phyloP scores from a whole-genome alignment of 2,113 vertebrate species.

The Hepsetus odoe region DNA sequence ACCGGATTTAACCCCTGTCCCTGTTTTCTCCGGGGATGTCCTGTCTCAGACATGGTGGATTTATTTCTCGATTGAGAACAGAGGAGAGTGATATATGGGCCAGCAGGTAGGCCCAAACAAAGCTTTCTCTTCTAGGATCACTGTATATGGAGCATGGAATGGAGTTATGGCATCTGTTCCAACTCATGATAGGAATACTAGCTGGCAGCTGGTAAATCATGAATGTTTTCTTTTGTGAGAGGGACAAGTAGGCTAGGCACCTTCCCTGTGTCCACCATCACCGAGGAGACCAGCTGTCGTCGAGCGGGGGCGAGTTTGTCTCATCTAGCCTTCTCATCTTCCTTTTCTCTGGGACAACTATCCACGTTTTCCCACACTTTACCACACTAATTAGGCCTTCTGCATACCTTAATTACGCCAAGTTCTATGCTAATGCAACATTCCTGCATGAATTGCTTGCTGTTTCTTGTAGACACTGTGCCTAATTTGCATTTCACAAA shows the following conservation, averaged over 20 bases:
- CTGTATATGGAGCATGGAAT: no score
- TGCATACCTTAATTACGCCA: slow-evolving; percentile 61
- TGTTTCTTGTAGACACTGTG: slow-evolving; percentile 53
- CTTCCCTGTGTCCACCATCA: background rate
- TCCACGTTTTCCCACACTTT: slow-evolving; percentile 29
- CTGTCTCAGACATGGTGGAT: slow-evolving; percentile 23
- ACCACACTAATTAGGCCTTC: slow-evolving; percentile 63
- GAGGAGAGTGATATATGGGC: slow-evolving; percentile 15
- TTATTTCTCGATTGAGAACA: slow-evolving; percentile 26
- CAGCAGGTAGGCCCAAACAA: slow-evolving; percentile 7
- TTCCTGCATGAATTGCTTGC: slow-evolving; percentile 57
- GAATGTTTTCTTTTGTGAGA: slow-evolving; percentile 6
- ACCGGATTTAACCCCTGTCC: slow-evolving; percentile 22
- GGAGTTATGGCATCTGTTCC: slow-evolving; percentile 11
- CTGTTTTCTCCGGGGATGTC: slow-evolving; percentile 24
- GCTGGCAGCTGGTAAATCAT: slow-evolving; percentile 6
- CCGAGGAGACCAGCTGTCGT: slow-evolving; percentile 24
- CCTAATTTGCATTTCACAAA: slow-evolving; percentile 60
- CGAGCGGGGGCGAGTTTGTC: background rate
- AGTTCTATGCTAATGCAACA: slow-evolving; percentile 64
- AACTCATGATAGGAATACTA: background rate
- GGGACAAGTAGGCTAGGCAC: background rate
- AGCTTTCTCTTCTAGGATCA: background rate
- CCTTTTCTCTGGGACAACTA: background rate
- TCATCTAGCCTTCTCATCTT: background rate